Conservation (phyloP, 92 coral and sea anemone species). For the Porites divaricata region DNA sequence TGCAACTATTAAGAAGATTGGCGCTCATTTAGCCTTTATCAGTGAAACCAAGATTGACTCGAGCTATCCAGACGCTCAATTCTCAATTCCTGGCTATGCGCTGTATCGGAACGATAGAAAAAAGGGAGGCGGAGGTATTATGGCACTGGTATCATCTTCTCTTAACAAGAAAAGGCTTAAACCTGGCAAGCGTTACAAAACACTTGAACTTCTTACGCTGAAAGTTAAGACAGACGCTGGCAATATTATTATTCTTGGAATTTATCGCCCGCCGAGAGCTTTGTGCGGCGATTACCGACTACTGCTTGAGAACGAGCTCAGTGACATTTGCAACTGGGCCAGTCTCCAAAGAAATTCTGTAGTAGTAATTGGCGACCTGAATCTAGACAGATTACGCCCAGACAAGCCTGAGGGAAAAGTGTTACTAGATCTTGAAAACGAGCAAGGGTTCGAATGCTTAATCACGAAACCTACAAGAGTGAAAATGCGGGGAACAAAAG, state of each 20-base stretch:
- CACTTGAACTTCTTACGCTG: too few species aligned
- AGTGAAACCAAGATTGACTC: conserved; percentile 56
- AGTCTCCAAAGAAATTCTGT: conserved; percentile 41
- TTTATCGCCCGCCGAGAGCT: background rate
- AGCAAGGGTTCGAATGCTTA: conserved; percentile 59
- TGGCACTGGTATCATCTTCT: conserved; percentile 55
- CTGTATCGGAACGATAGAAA: conserved; percentile 62
- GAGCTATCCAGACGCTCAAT: conserved; percentile 17
- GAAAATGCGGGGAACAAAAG: too few species aligned
- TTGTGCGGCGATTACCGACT: conserved; percentile 30
- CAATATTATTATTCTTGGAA: too few species aligned
- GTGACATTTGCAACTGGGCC: conserved; percentile 64
- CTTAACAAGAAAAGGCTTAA: background rate
- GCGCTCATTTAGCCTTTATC: conserved; percentile 35
- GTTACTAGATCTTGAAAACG: conserved; percentile 55
- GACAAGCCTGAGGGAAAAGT: conserved; percentile 60
- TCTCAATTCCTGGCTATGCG: conserved; percentile 49
- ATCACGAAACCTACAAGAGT: too few species aligned
- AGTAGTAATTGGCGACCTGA: conserved; percentile 53
- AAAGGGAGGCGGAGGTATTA: conserved; percentile 65
- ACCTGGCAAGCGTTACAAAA: background rate
- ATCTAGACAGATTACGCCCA: conserved; percentile 61
- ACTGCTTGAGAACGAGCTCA: conserved; percentile 51
- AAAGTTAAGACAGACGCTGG: too few species aligned
- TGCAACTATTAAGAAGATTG: conserved; percentile 31